Evolutionary conservation across 2,113 vertebrate genomes (phyloP).

Genomic region (Coptodon bakossiorum): DNA sequence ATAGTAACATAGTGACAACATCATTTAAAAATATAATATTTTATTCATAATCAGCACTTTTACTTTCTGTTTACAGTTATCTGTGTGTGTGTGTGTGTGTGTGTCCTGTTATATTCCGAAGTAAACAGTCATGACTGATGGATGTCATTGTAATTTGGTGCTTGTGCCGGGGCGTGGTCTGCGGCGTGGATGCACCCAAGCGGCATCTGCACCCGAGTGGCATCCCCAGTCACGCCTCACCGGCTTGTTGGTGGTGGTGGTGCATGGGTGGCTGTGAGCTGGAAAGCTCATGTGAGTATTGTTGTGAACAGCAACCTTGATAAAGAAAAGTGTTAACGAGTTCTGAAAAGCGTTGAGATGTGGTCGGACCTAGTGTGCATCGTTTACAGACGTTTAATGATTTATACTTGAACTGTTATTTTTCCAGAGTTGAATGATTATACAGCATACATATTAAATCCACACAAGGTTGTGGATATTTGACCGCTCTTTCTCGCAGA

Average conservation of each 20-base stretch:
- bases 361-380: accelerated
- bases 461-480: background rate
- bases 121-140: background rate
- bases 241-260: background rate
- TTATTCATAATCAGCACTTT: background rate
- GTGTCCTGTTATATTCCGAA: accelerated
- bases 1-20: background rate
- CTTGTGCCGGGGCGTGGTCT: background rate
- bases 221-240: background rate
- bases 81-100: background rate
- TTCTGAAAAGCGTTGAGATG: accelerated
- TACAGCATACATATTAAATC: background rate
- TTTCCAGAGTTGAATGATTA: background rate
- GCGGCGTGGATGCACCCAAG: accelerated
- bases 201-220: background rate
- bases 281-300: background rate
- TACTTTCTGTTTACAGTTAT: background rate
- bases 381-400: background rate
- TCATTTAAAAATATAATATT: background rate
- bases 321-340: background rate
- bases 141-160: background rate
- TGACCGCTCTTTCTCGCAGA: background rate
- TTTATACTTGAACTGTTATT: background rate
- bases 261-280: background rate
- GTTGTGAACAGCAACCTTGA: background rate